Evolutionary conservation across 2,888 invertebrate genomes (phyloP).

Genomic region (Silvanus unidentatus): DNA sequence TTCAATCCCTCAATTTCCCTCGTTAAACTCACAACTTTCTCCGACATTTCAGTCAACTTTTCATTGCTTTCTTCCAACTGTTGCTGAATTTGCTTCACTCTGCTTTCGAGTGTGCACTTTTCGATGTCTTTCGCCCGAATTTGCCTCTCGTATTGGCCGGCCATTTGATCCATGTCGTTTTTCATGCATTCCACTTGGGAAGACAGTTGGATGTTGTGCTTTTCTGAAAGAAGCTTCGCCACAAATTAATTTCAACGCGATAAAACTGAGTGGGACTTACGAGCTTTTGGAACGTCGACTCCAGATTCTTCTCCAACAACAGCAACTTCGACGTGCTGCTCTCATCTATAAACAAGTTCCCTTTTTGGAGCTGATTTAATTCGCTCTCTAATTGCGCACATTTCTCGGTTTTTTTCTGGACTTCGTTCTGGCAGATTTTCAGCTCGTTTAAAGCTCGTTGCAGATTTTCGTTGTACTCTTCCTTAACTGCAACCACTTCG

Average conservation of each 20-base stretch:
- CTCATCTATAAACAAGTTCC: slow-evolving; percentile 40
- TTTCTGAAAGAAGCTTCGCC: slow-evolving; percentile 51
- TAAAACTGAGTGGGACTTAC: slow-evolving; percentile 41
- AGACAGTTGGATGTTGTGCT: slow-evolving; percentile 52
- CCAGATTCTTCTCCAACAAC: slow-evolving; percentile 52
- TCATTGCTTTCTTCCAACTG: slow-evolving; percentile 39
- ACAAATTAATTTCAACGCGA: slow-evolving; percentile 3
- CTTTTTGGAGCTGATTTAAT: slow-evolving; percentile 45
- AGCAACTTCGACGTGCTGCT: slow-evolving; percentile 40
- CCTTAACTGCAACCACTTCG: slow-evolving; percentile 55
- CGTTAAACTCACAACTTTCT: slow-evolving; percentile 30
- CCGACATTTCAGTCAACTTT: slow-evolving; percentile 32
- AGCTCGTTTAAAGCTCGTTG: slow-evolving; percentile 54
- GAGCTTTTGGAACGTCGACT: slow-evolving; percentile 56
- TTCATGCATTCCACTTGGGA: slow-evolving; percentile 56
- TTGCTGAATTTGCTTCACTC: slow-evolving; percentile 43
- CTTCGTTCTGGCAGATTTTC: slow-evolving; percentile 52
- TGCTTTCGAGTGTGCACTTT: slow-evolving; percentile 45
- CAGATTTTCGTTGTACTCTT: slow-evolving; percentile 55
- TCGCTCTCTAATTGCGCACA: slow-evolving; percentile 50
- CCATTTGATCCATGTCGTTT: slow-evolving; percentile 54
- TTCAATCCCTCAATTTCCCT: slow-evolving; percentile 35
- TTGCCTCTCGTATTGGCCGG: slow-evolving; percentile 52
- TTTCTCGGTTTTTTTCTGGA: slow-evolving; percentile 53
- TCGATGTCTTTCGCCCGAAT: slow-evolving; percentile 55